Base-by-base conservation (phyloP, 2,888 invertebrate species). In the Oligia strigilis region DNA sequence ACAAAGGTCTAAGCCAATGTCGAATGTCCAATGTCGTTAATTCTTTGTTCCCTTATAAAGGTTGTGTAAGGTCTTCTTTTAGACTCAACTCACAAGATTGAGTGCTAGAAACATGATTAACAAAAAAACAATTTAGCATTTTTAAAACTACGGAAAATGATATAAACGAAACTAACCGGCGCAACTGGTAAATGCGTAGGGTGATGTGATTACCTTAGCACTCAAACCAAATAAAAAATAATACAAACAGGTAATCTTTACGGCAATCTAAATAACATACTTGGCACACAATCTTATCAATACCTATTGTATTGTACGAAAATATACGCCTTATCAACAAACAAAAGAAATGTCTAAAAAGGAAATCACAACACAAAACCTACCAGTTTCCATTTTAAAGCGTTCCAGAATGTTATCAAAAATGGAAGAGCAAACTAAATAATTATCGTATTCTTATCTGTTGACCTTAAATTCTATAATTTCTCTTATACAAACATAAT, bases 401-500 rank as follows among this genome's bases (percentile, higher is more conserved):
- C 14, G 5, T 73, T 43, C 6, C 36, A 29, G 62, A 70, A 52
- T n/a, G 5, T 55, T 60, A 23, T 43, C 13, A 66, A 62, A 81
- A 85, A 82, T 73, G 40, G 52, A 52, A 75, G 23, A 36, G 36
- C 19, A 83, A 82, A 79, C 72, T 67, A 60, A 29, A 43, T 66
- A 60, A 83, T 83, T 88, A 78, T 83, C 87, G 55, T 69, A 40
- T 85, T 62, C 14, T 85, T 72, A 76, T 71, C 75, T 19, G 4
- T 13, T 77, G 70, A 78, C 83, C 72, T 49, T 77, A 74, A 75
- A 77, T 72, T 52, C 17, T 72, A 46, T 62, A 77, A 82, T 86
- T 88, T 86, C 84, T 84, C 86, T 82, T 65, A 64, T 23, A 77
- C 77, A 85, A 86, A 82, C 72, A 84, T 49, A 64, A 58, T 79